Conservation (phyloP, 2,797 vertebrate species). For the Sebastes nivosus region DNA sequence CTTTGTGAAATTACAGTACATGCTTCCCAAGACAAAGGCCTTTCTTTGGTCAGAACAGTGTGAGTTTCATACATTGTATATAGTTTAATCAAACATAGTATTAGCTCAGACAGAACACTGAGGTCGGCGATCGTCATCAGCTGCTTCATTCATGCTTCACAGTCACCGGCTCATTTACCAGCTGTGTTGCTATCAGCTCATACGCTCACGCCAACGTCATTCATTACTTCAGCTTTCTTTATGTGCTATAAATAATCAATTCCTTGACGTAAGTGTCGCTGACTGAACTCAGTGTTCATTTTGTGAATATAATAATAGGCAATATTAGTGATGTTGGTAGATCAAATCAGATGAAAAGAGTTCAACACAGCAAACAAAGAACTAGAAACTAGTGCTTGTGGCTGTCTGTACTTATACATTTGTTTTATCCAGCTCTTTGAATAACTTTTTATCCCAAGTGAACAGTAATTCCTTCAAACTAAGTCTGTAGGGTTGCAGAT, state of each 20-base stretch:
- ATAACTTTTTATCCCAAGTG: neutral
- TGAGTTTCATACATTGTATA: neutral
- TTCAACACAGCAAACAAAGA: neutral
- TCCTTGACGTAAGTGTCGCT: neutral
- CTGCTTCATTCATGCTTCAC: neutral
- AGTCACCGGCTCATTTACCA: neutral
- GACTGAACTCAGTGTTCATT: neutral
- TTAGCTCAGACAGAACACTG: neutral
- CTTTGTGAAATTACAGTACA: neutral
- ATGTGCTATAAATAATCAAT: neutral
- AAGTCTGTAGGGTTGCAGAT: neutral
- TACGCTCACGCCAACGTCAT: neutral
- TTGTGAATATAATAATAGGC: neutral
- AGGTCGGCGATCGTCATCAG: neutral
- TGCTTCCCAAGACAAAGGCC: neutral
- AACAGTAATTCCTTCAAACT: neutral
- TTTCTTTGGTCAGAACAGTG: neutral
- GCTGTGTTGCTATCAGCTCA: neutral
- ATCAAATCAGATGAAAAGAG: slow-evolving; percentile 19
- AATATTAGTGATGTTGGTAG: neutral
- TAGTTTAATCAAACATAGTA: neutral
- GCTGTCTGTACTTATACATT: neutral
- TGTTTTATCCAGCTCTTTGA: neutral
- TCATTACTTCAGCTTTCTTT: neutral
- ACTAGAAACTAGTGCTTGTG: neutral